Base-by-base conservation (phyloP, 2,797 vertebrate genomes). In the Rhabdophis nuchalis region DNA sequence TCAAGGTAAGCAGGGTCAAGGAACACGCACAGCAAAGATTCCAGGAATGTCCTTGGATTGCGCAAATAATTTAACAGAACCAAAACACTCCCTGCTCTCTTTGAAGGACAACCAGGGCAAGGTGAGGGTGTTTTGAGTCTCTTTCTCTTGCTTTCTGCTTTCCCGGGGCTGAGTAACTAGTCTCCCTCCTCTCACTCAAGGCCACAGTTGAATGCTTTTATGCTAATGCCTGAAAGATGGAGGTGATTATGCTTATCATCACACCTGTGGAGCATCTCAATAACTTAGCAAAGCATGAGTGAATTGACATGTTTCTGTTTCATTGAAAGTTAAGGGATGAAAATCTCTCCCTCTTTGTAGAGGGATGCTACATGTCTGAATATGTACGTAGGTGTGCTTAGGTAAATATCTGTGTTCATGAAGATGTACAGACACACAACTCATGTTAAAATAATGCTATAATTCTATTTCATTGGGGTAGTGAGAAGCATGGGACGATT, bases 301-400 rank as follows among this genome's bases (percentile, higher is more conserved):
- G 93, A 85, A 29, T 53, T 88, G 91, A n/a, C 54, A 88, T 60
- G 7, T 2, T 94, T 95, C 8, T 8, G 12, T 91, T 92, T 94
- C 57, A 86, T 58, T 8, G 25, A 54, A 68, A 58, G 50, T 88
- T 60, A 85, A 68, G 61, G 94, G 57, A 1, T 77, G 36, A 90
- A 54, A 5, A 91, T 46, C 20, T 82, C 72, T 82, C 20, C 36
- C 36, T 82, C 9, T 46, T 46, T 46, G 36, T 25, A 46, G 36
- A 41, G 25, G 4, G 10, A 11, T 46, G 41, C 36, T 46, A 25
- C 72, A 12, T 46, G 36, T 25, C 36, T 25, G 36, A 82, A 82
- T 82, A 25, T 25, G 5, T 25, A 82, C 25, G 10, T 82, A 25
- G 36, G 9, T 82, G 10, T 25, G 36, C 9, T 0, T 16, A 52